These are phyloP conservation scores for Bombus difficillimus DNA, from an alignment of 1,140 invertebrate species.

Conservation along the genomic window DNA sequence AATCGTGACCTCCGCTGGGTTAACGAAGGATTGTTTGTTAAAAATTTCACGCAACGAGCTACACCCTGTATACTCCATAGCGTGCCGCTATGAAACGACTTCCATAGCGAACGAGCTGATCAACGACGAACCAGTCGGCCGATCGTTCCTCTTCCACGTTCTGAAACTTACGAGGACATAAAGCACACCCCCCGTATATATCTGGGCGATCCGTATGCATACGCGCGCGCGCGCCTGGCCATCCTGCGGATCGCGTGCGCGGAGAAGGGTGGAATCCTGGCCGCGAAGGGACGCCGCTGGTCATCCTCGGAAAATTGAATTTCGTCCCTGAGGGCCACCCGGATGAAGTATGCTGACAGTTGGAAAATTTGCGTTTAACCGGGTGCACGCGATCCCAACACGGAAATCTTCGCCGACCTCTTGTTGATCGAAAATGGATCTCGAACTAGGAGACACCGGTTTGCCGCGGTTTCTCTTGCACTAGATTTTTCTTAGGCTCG, in stretches of 20 bases:
- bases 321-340: constrained; percentile 78
- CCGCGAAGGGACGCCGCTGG: constrained; percentile 74
- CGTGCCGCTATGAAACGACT: not conserved
- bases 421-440: not conserved
- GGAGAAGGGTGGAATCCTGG: constrained; percentile 12
- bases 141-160: constrained; percentile 68
- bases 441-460: no score
- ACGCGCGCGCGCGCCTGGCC: not conserved
- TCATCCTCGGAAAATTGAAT: constrained; percentile 83
- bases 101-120: constrained; percentile 8
- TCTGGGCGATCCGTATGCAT: constrained; percentile 45
- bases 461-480: not conserved
- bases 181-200: constrained; percentile 75
- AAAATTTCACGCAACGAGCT: not conserved
- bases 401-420: not conserved
- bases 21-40: not conserved
- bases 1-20: no score
- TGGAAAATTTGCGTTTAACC: constrained; percentile 74
- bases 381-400: constrained; percentile 46
- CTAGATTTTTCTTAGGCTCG: not conserved
- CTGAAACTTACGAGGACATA: constrained; percentile 80
- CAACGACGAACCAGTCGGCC: constrained; percentile 37
- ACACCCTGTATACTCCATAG: constrained; percentile 12
- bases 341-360: constrained; percentile 80
- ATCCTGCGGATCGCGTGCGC: constrained; percentile 8